Percentiles rank a stretch among this genome's conserved stretches.
Evolutionary conservation across 2,888 invertebrate species (phyloP).

Genomic region (Drosophila sordidula): DNA sequence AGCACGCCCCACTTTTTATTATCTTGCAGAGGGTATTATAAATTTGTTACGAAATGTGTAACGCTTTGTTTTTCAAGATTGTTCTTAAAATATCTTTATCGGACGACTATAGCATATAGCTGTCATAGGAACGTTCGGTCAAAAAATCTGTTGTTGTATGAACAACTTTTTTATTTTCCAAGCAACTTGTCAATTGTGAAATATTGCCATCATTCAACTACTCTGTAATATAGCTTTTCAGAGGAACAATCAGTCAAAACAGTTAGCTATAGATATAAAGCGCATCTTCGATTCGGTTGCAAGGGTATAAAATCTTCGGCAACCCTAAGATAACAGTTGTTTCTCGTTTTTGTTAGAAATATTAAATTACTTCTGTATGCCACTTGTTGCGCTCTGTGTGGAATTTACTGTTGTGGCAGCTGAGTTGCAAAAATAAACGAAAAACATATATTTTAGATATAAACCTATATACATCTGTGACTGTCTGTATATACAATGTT

Average conservation of each 20-base stretch:
- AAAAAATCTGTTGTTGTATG: too few species aligned
- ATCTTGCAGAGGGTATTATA: background rate
- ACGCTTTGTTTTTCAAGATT: background rate
- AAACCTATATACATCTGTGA: slow-evolving; percentile 12
- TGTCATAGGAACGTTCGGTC: too few species aligned
- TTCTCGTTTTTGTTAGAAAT: slow-evolving; percentile 3
- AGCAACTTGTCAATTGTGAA: too few species aligned
- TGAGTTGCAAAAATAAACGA: slow-evolving; percentile 8
- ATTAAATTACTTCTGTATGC: slow-evolving; percentile 18
- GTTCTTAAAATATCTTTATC: too few species aligned
- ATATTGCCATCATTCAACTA: too few species aligned
- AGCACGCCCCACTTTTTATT: slow-evolving; percentile 8
- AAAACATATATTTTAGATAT: slow-evolving; percentile 52
- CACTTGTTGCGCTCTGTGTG: slow-evolving; percentile 27
- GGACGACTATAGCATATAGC: too few species aligned
- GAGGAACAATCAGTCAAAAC: too few species aligned
- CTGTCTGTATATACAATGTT: slow-evolving; percentile 21
- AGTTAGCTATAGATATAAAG: too few species aligned
- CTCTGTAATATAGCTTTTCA: too few species aligned
- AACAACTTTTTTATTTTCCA: too few species aligned
- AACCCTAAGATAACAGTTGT: background rate
- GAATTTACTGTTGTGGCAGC: slow-evolving; percentile 12
- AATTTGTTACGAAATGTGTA: background rate
- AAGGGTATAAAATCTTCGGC: background rate
- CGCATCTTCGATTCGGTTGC: background rate